phyloP scores from a whole-genome alignment of 1,140 invertebrate species.

The Orchestia grillus region DNA sequence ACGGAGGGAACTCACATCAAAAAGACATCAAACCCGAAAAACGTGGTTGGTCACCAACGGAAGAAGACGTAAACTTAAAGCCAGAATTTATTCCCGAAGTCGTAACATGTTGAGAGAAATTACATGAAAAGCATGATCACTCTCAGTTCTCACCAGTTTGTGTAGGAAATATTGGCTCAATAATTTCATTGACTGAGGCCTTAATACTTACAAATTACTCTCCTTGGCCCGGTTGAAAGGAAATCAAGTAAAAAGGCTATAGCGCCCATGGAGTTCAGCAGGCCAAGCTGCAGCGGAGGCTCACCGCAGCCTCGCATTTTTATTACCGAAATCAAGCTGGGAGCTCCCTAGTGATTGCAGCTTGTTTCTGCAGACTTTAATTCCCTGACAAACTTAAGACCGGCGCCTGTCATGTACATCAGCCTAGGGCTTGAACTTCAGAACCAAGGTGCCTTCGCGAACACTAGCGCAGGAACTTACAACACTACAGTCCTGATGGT shows the following conservation, averaged over 20 bases:
- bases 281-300: neutral
- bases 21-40: slow-evolving; percentile 37
- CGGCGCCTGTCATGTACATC: neutral
- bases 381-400: neutral
- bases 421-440: neutral
- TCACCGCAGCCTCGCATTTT: slow-evolving; percentile 16
- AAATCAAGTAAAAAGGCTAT: neutral
- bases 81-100: neutral
- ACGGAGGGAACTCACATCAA: slow-evolving; percentile 20
- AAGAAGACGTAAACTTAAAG: neutral
- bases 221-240: neutral
- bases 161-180: neutral
- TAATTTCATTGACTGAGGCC: neutral
- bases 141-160: neutral
- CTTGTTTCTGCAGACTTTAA: slow-evolving; percentile 45
- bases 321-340: slow-evolving; percentile 47
- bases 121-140: neutral
- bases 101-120: neutral
- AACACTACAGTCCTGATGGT: neutral
- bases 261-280: neutral
- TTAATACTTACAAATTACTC: neutral
- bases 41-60: neutral
- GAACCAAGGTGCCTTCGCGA: neutral
- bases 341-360: slow-evolving; percentile 42
- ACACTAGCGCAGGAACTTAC: neutral